A percentile compares a stretch with the other conserved stretches of the same genome.
Conservation (phyloP, 2,797 vertebrate species). For the Odontamblyopus lacepedii region DNA sequence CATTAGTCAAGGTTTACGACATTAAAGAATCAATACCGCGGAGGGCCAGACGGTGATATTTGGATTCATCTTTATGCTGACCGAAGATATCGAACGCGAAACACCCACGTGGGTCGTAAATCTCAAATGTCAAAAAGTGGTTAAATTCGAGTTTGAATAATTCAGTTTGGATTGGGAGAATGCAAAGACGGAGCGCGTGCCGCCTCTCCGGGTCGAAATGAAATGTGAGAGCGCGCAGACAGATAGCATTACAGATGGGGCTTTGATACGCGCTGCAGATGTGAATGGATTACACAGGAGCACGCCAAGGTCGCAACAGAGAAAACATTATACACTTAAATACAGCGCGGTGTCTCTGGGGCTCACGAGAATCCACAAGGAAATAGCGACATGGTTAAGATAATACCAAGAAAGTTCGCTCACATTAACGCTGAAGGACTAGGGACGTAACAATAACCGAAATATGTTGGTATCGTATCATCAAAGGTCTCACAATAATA, state of each 20-base stretch:
- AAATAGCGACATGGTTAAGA: conserved; percentile 53
- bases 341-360: conserved; percentile 39
- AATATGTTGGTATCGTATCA: no score
- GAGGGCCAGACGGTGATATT: conserved; percentile 69
- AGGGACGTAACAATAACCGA: no score
- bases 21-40: conserved; percentile 69
- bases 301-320: conserved; percentile 21
- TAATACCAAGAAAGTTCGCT: conserved; percentile 7
- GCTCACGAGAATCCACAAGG: conserved; percentile 53
- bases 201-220: conserved; percentile 30
- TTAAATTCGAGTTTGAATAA: conserved; percentile 60
- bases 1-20: conserved; percentile 76
- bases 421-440: no score
- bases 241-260: conserved; percentile 36
- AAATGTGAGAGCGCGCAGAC: conserved; percentile 24
- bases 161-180: conserved; percentile 56
- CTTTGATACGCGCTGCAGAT: conserved; percentile 28
- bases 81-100: conserved; percentile 66
- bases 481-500: no score
- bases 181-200: conserved; percentile 32
- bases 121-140: conserved; percentile 68
- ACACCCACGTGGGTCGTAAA: conserved; percentile 63
- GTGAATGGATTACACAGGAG: conserved; percentile 33
- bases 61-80: conserved; percentile 69
- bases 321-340: conserved; percentile 43